These are phyloP conservation scores for Rotaria magnacalcarata DNA, from an alignment of 2,888 invertebrate species.

Conservation along the genomic window DNA sequence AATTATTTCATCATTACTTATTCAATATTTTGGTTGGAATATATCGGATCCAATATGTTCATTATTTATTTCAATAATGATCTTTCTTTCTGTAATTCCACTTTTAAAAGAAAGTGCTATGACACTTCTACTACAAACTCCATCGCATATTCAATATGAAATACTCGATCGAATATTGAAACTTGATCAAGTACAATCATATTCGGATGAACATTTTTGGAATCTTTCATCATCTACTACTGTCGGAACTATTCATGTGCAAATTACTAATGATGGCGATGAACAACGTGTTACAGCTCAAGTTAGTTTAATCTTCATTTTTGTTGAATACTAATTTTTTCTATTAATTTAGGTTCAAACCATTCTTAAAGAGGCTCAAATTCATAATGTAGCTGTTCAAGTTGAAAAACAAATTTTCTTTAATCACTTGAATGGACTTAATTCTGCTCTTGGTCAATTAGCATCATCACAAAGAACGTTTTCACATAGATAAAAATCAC, in stretches of 20 bases:
- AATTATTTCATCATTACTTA: conserved; percentile 63
- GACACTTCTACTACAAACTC: conserved; percentile 39
- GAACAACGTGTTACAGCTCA: conserved; percentile 53
- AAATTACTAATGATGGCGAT: conserved; percentile 90
- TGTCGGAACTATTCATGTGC: conserved; percentile 61
- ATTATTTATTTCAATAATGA: conserved; percentile 63
- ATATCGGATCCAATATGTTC: conserved; percentile 65
- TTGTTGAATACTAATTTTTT: neutral
- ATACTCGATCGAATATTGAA: conserved; percentile 30
- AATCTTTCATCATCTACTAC: conserved; percentile 36
- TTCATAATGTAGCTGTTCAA: conserved; percentile 60
- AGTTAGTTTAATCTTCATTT: conserved; percentile 7
- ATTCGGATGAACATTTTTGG: conserved; percentile 45
- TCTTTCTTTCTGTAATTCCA: conserved; percentile 63
- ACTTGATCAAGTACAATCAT: conserved; percentile 41
- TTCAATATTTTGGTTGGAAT: conserved; percentile 63
- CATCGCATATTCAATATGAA: conserved; percentile 23
- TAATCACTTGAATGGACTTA: conserved; percentile 59
- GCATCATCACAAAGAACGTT: neutral
- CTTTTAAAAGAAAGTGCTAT: conserved; percentile 41
- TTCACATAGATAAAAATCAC: neutral
- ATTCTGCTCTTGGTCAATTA: conserved; percentile 52
- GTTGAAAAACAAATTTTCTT: conserved; percentile 61
- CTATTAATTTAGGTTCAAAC: conserved; percentile 50
- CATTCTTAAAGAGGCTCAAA: conserved; percentile 57